phyloP scores from a whole-genome alignment of 2,888 invertebrate species.

The Nomada fabriciana region DNA sequence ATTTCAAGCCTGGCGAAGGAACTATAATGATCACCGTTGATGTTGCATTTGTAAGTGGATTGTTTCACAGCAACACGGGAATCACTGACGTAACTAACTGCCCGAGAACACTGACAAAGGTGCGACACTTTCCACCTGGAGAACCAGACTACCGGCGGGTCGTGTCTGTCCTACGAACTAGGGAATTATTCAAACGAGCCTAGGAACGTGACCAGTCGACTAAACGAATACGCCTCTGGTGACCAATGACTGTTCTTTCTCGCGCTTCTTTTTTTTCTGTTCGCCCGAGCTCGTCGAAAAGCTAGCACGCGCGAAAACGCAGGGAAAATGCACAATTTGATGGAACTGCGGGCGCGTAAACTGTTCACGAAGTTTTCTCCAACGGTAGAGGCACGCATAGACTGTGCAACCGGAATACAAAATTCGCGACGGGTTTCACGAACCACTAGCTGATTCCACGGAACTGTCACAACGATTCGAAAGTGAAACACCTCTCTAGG shows the following conservation, averaged over 20 bases:
- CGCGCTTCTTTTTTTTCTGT: not conserved
- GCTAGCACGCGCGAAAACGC: conserved; percentile 32
- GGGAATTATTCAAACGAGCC: conserved; percentile 57
- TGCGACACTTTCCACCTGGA: conserved; percentile 34
- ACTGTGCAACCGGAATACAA: not conserved
- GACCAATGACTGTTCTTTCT: not conserved
- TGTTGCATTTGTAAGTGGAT: no score
- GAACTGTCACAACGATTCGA: conserved; percentile 27
- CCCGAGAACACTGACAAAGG: not conserved
- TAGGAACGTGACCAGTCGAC: conserved; percentile 29
- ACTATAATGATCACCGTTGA: no score
- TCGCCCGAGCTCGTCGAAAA: not conserved
- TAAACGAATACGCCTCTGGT: not conserved
- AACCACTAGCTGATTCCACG: not conserved
- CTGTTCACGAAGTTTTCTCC: not conserved
- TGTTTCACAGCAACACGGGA: not conserved
- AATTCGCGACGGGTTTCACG: not conserved
- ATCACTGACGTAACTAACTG: not conserved
- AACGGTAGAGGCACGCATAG: not conserved
- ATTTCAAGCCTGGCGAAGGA: no score
- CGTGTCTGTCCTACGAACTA: conserved; percentile 36
- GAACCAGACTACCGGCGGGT: conserved; percentile 15
- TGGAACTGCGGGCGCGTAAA: not conserved
- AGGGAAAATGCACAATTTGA: conserved; percentile 17
- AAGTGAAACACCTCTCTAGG: conserved; percentile 24